Evolutionary conservation across 2,888 invertebrate genomes (phyloP).

Genomic region (Coremacera marginata): DNA sequence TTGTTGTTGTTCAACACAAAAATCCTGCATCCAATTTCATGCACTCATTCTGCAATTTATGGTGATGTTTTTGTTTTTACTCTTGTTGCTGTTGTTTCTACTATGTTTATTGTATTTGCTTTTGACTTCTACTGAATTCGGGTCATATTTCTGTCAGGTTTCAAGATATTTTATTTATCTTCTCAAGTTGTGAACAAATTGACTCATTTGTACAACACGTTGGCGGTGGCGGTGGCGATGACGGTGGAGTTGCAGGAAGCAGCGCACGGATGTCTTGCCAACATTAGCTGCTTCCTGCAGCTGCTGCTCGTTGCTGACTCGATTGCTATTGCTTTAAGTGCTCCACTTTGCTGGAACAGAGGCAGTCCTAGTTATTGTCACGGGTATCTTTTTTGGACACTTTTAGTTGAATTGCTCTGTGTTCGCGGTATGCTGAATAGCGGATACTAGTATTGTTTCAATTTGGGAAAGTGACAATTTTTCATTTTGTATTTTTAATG

Average conservation of each 20-base stretch:
- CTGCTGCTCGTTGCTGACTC: background rate
- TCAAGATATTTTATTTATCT: constrained; percentile 18
- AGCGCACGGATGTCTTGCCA: background rate
- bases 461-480: background rate
- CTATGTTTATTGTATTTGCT: background rate
- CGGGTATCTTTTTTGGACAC: constrained; percentile 27
- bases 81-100: no score
- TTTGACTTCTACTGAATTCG: constrained; percentile 6
- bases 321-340: constrained; percentile 12
- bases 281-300: constrained; percentile 10
- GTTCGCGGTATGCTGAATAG: background rate
- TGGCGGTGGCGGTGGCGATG: background rate
- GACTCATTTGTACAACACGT: constrained; percentile 15
- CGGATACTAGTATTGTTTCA: background rate
- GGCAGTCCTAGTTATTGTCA: constrained; percentile 1
- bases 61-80: background rate
- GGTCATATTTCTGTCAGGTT: constrained; percentile 33
- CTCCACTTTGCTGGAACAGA: background rate
- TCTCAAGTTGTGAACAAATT: constrained; percentile 33
- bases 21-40: constrained; percentile 13
- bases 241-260: background rate
- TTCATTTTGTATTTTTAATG: background rate
- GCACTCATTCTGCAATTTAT: background rate
- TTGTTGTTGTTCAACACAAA: background rate
- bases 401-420: background rate